Evolutionary conservation across 2,113 vertebrate genomes (phyloP), one percentile per base, ranked within the genome.

Genomic region (Cnemophilus loriae): DNA sequence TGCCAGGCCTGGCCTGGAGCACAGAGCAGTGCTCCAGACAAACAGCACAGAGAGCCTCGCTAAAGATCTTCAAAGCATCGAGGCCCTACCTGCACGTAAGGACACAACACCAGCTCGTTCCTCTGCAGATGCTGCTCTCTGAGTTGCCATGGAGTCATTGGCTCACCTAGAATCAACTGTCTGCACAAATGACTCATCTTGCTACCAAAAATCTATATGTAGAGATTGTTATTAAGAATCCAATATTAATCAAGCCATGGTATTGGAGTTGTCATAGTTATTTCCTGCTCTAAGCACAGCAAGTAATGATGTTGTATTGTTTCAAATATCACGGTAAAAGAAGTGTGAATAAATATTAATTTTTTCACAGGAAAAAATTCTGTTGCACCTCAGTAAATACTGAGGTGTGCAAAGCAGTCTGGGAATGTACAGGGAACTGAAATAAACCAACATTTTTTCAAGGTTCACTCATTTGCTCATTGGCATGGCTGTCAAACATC

Each of bases 181-280:
- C 80, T 89, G 70, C 67, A 21, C 37, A 84, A 88, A 89, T 46
- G 67, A 94, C 91, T 97, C 94, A 83, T 88, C 91, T 52, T 33
- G 59, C 68, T 84, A 86, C 91, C 67, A 85, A 69, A 93, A 93
- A 95, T 96, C 91, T 85, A 87, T 87, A 59, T 50, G 68, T 70
- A 74, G 87, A 74, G 82, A 76, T 65, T 90, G 82, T 76, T 95
- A 93, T 91, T 94, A 95, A 93, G 96, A 96, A 96, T 95, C 92
- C 95, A 96, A 86, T 93, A 96, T 95, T 95, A 96, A 95, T 92
- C 88, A 90, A 95, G 86, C 60, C 37, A 35, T 7, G 61, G 56
- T 96, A 96, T 94, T 88, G 93, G 69, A 95, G 79, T 37, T 90
- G 93, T 95, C 92, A 78, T 55, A 89, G 92, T 92, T 92, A 96